A percentile compares a stretch with the other conserved stretches of the same genome.
phyloP scores from a whole-genome alignment of 2,888 invertebrate genomes.

The Crematogaster levior region DNA sequence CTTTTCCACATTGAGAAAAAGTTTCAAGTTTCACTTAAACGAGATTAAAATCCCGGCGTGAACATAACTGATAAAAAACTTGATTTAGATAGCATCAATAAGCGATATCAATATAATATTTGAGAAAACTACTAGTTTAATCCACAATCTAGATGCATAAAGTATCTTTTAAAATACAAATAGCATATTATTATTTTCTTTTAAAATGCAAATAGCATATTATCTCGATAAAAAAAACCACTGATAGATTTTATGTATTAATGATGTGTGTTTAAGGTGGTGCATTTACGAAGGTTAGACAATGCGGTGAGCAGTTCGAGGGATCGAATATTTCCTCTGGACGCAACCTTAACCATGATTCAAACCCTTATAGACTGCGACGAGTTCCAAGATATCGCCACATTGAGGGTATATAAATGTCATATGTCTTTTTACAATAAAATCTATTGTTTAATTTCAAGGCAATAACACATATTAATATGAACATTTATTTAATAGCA shows the following conservation, averaged over 20 bases:
- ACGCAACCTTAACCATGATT: conserved; percentile 95
- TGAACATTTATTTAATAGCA: no score
- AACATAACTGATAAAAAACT: not conserved
- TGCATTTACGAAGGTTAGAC: conserved; percentile 94
- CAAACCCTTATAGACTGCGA: conserved; percentile 98
- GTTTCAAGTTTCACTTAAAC: conserved; percentile 1
- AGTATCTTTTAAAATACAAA: not conserved
- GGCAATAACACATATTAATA: not conserved
- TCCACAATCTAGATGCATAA: not conserved
- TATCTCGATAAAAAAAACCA: not conserved
- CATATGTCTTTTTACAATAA: not conserved
- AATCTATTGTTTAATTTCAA: not conserved
- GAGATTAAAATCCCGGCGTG: not conserved
- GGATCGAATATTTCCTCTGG: conserved; percentile 93
- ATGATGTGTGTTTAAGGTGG: conserved; percentile 86
- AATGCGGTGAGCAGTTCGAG: conserved; percentile 95
- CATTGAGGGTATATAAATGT: conserved; percentile 87
- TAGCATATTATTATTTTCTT: no score
- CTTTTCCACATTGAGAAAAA: conserved; percentile 17
- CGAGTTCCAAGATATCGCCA: conserved; percentile 98
- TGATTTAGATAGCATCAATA: not conserved
- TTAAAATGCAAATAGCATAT: not conserved
- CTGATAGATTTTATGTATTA: conserved; percentile 8
- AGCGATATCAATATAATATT: not conserved
- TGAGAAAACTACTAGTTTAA: not conserved